phyloP scores from a whole-genome alignment of 2,113 vertebrate genomes.

The Australoheros scitulus region DNA sequence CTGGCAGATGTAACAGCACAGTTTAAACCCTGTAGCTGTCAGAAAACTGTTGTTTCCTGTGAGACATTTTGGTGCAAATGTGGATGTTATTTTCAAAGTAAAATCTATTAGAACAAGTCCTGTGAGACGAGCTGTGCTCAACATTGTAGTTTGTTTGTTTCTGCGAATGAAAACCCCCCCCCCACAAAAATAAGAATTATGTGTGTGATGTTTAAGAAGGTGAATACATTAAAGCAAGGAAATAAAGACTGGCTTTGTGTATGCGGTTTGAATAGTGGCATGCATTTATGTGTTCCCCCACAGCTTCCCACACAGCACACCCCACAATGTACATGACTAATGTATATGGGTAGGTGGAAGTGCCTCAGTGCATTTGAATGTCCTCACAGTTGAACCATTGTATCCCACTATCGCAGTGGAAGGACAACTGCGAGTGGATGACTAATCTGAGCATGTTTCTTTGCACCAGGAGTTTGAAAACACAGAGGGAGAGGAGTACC shows the following conservation, averaged over 20 bases:
- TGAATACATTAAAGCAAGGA: background rate
- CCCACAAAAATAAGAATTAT: background rate
- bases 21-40: background rate
- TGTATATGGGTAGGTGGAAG: slow-evolving; percentile 52
- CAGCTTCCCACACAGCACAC: slow-evolving; percentile 31
- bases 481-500: slow-evolving; percentile 89
- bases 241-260: slow-evolving; percentile 43
- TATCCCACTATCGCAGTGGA: slow-evolving; percentile 46
- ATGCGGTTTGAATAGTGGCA: slow-evolving; percentile 21
- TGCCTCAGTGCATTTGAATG: slow-evolving; percentile 47
- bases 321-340: slow-evolving; percentile 57
- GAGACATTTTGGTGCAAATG: background rate
- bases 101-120: background rate
- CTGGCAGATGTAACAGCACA: background rate
- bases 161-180: background rate
- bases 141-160: background rate
- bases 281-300: slow-evolving; percentile 25
- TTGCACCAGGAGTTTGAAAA: slow-evolving; percentile 92
- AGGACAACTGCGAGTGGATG: slow-evolving; percentile 40
- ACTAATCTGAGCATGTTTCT: slow-evolving; percentile 64
- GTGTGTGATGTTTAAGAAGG: background rate
- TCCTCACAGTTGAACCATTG: slow-evolving; percentile 67
- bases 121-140: background rate
- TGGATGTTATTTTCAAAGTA: background rate
- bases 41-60: background rate